Evolutionary conservation across 2,888 invertebrate genomes (phyloP).

Genomic region (Dorcus hopei): DNA sequence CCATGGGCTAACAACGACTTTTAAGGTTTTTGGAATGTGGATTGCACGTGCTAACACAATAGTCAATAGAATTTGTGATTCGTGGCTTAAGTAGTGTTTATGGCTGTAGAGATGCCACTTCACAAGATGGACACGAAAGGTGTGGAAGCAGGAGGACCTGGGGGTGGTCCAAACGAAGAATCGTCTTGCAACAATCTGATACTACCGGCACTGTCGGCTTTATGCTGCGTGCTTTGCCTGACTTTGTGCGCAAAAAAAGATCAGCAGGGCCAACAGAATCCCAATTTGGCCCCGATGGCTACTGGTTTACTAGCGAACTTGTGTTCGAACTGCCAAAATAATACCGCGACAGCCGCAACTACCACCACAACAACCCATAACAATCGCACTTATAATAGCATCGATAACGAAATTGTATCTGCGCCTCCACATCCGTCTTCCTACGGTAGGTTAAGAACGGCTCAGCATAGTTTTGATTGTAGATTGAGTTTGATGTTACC

Average conservation of each 20-base stretch:
- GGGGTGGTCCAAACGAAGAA: conserved; percentile 8
- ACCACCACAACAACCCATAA: neutral
- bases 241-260: conserved; percentile 7
- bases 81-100: conserved; percentile 27
- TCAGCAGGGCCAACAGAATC: conserved; percentile 6
- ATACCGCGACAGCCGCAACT: neutral
- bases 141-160: conserved; percentile 22
- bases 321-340: conserved; percentile 3
- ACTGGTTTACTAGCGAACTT: conserved; percentile 13
- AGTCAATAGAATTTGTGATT: conserved; percentile 14
- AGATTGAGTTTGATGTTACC: neutral
- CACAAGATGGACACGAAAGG: conserved; percentile 25
- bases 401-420: conserved; percentile 16
- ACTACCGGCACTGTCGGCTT: conserved; percentile 9
- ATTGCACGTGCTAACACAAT: neutral
- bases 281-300: conserved; percentile 6
- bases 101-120: conserved; percentile 33
- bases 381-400: conserved; percentile 7
- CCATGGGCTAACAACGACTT: neutral
- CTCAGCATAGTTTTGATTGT: conserved; percentile 1
- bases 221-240: conserved; percentile 17
- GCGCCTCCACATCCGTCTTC: conserved; percentile 11
- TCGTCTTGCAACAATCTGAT: conserved; percentile 8
- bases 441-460: conserved; percentile 15
- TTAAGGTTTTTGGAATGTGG: neutral